Evolutionary conservation across 2,797 vertebrate genomes (phyloP).

Genomic region (Labeo calbasu): DNA sequence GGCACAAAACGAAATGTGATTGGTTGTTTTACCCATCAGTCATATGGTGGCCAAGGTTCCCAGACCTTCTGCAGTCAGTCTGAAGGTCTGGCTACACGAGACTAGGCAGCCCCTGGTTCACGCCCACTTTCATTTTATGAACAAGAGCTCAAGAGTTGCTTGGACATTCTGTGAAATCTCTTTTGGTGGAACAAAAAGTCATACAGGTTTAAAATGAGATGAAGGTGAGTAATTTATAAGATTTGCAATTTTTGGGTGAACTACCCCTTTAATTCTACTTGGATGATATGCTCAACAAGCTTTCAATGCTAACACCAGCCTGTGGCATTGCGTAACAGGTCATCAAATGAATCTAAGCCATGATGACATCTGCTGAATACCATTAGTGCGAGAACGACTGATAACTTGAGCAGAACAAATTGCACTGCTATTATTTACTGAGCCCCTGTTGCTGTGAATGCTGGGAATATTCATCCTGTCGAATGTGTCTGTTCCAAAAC

Average conservation of each 20-base stretch:
- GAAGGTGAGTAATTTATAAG: not conserved
- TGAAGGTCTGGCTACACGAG: too few species aligned
- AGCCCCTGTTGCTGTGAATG: conserved; percentile 34
- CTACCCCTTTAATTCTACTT: not conserved
- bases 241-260: not conserved
- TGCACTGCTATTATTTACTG: not conserved
- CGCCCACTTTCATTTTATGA: not conserved
- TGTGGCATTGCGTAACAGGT: conserved; percentile 15
- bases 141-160: not conserved
- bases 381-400: conserved; percentile 12
- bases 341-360: conserved; percentile 26
- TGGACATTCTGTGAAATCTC: not conserved
- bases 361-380: conserved; percentile 21
- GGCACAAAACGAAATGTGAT: too few species aligned
- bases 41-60: too few species aligned
- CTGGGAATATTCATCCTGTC: conserved; percentile 31
- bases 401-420: conserved; percentile 34
- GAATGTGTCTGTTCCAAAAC: conserved; percentile 18
- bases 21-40: too few species aligned
- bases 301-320: not conserved
- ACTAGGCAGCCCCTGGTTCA: not conserved
- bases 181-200: not conserved
- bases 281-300: not conserved
- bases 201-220: not conserved
- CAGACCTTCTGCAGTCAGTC: too few species aligned